Base-by-base conservation (phyloP, 2,113 vertebrate genomes). In the Saguinus midas region DNA sequence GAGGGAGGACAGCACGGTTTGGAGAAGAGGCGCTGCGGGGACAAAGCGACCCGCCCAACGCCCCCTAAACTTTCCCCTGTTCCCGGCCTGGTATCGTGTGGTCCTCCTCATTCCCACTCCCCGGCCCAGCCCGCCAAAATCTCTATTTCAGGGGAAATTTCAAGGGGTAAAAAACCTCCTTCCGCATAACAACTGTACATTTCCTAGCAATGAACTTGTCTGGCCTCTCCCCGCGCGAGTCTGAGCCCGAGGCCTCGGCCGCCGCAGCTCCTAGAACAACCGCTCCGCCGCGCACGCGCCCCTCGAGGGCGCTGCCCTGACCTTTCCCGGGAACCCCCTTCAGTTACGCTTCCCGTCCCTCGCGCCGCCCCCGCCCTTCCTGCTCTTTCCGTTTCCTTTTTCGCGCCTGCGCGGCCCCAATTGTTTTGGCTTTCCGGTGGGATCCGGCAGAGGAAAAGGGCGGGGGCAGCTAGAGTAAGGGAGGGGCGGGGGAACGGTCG, bases 391-490 rank as follows among this genome's bases (percentile, higher is more conserved):
- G 97, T 68, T 96, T 93, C 90, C 93, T 76, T 48, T 4, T 25
- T 55, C 83, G 97, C 97, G 96, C 97, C 73, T 97, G 97, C 97
- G 97, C 97, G 86, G 91, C 66, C 9, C 45, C 93, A 57, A 96
- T 97, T 98, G 97, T 97, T 98, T 96, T 96, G 97, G 97, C 94
- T 97, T 98, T 97, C 96, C 95, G 96, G 96, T 88, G 88, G 95
- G 92, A 57, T 57, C 78, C 55, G 3, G 93, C 87, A 1, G 11
- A 64, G 92, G 88, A 73, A 83, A 52, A 92, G 95, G 95, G 96
- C 78, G 96, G 94, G 91, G 94, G 37, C 20, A 87, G 61, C 58
- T 52, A 5, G 75, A 66, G 37, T 3, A 52, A 66, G 55, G 87
- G 93, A 50, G 68, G 66, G 82, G 5, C 1, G 5, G n/a, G 4